Evolutionary conservation across 2,113 vertebrate species (phyloP).

Genomic region (Elanoides forficatus): DNA sequence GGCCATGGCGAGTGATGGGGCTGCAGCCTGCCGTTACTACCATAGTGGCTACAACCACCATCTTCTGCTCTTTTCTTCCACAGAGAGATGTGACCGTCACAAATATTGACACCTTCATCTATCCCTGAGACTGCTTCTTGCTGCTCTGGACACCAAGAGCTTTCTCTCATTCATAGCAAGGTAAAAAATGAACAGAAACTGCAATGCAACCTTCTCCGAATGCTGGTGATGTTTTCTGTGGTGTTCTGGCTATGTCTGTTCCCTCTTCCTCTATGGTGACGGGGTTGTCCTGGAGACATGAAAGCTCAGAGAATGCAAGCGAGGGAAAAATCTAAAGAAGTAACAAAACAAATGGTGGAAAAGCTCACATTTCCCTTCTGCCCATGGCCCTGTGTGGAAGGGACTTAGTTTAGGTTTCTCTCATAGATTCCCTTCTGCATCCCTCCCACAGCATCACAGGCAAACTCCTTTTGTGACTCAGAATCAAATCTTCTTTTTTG

Average conservation of each 20-base stretch:
- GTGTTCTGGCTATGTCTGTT: not conserved
- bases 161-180: not conserved
- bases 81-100: not conserved
- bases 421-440: not conserved
- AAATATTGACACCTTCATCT: not conserved
- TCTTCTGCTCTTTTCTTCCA: not conserved
- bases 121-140: not conserved
- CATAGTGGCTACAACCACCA: not conserved
- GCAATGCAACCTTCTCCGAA: not conserved
- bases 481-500: conserved; percentile 27
- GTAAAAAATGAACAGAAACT: not conserved
- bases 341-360: not conserved
- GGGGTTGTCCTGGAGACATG: not conserved
- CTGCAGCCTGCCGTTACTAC: not conserved
- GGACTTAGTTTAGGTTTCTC: not conserved
- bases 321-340: not conserved
- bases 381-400: not conserved
- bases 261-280: not conserved
- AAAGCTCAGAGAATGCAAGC: not conserved
- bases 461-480: conserved; percentile 46
- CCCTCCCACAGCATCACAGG: not conserved
- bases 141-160: not conserved
- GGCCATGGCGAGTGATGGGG: rapidly evolving
- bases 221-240: not conserved
- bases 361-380: not conserved